Base-by-base conservation (phyloP, 2,113 vertebrate genomes). In the Podarcis cretensis region DNA sequence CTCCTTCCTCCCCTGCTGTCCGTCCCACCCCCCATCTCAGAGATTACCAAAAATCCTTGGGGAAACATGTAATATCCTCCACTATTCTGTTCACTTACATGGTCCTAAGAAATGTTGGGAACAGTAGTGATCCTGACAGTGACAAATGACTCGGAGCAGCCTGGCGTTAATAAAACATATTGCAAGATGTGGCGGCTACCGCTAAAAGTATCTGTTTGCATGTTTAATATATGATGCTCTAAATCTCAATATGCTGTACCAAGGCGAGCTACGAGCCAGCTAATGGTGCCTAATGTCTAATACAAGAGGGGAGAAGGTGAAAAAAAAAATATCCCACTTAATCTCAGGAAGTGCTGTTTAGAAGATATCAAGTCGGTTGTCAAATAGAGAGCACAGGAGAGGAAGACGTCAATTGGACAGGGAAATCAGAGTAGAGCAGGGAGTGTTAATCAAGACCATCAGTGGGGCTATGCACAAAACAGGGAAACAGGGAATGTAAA, bases 111-210 rank as follows among this genome's bases (percentile, higher is more conserved):
- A 90, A 82, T 86, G 20, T 81, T 90, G 89, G 92, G 89, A 89
- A 75, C 68, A 89, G 89, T 92, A 92, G 81, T 7, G 87, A 76
- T 91, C 87, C 9, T 37, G 93, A 88, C 94, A 96, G 86, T 86
- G 89, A 92, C 80, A 95, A 87, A 94, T 89, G 87, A 95, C 92
- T 92, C 76, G 83, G 87, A 92, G 93, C 80, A 91, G 66, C 71
- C 83, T 93, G 82, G 82, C 86, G 90, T 95, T 93, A 93, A 93
- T 93, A 93, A 94, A 84, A 92, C 2, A 89, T 6, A 0, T 88
- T 88, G 93, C 90, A 93, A 93, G 90, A 95, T 93, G 92, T 92
- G 82, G 82, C 77, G 94, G 89, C 85, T 91, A 76, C 91, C 92
- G 88, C 91, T 82, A 74, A 93, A 92, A 94, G 74, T 85, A 63